A percentile compares a stretch with the other conserved stretches of the same genome.
Conservation (phyloP, 2,113 vertebrate genomes). For the Oriolus oriolus region DNA sequence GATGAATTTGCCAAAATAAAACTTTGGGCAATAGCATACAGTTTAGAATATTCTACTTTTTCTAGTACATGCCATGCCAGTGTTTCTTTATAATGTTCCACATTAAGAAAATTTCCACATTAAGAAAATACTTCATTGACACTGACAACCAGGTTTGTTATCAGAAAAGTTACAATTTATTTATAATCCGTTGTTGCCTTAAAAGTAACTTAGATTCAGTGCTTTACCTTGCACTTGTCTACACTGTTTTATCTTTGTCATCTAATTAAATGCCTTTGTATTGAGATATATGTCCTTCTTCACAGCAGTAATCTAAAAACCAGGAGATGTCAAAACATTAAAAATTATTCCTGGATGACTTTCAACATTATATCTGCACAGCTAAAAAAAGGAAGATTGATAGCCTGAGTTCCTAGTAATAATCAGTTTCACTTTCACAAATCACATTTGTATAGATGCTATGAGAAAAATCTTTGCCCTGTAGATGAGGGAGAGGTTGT, state of each 20-base stretch:
- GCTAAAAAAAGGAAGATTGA: neutral
- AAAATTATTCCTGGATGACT: neutral
- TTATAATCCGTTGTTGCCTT: neutral
- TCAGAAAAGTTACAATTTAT: neutral
- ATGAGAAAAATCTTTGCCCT: neutral
- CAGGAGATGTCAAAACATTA: neutral
- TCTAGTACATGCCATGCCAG: neutral
- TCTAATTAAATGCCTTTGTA: neutral
- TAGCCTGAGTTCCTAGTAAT: neutral
- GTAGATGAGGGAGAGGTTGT: neutral
- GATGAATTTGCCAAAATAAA: neutral
- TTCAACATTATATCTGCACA: neutral
- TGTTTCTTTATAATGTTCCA: neutral
- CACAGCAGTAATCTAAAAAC: neutral
- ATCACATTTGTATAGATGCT: neutral
- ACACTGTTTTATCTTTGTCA: neutral
- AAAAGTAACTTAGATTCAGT: neutral
- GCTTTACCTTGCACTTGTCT: neutral
- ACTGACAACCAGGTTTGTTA: neutral
- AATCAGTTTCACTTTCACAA: neutral
- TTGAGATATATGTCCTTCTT: neutral
- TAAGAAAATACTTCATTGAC: neutral
- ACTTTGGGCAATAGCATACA: neutral
- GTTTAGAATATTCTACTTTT: neutral
- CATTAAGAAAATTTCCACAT: neutral